phyloP scores from a whole-genome alignment of 2,888 invertebrate species.

The Tyria jacobaeae region DNA sequence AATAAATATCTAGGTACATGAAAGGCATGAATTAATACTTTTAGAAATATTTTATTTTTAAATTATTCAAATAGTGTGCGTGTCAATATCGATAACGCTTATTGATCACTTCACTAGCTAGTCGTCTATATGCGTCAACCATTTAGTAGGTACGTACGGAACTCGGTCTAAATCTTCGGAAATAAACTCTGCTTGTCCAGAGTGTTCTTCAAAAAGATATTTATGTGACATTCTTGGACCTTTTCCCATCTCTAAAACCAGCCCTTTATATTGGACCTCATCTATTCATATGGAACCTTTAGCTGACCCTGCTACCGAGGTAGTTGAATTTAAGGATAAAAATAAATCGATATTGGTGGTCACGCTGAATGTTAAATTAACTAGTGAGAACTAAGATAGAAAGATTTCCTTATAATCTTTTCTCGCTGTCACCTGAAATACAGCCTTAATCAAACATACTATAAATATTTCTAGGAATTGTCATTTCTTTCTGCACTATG shows the following conservation, averaged over 20 bases:
- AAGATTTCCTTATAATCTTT: no score
- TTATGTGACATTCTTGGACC: constrained; percentile 75
- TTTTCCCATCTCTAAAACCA: constrained; percentile 70
- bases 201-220: constrained; percentile 75
- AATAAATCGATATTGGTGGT: constrained; percentile 29
- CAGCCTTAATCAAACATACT: no score
- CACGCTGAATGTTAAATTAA: no score
- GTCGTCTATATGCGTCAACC: constrained; percentile 36
- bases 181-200: constrained; percentile 79
- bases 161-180: constrained; percentile 74
- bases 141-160: constrained; percentile 61
- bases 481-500: no score
- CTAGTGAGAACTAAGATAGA: no score
- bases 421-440: no score
- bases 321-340: constrained; percentile 31
- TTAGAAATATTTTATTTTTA: no score
- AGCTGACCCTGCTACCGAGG: constrained; percentile 38
- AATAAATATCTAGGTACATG: no score
- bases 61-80: no score
- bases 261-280: constrained; percentile 66
- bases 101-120: not conserved
- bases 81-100: not conserved
- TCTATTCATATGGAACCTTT: constrained; percentile 70
- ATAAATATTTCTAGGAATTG: no score
- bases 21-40: no score